Base-by-base conservation (phyloP, 2,888 invertebrate genomes). In the Alloplasta piceator region DNA sequence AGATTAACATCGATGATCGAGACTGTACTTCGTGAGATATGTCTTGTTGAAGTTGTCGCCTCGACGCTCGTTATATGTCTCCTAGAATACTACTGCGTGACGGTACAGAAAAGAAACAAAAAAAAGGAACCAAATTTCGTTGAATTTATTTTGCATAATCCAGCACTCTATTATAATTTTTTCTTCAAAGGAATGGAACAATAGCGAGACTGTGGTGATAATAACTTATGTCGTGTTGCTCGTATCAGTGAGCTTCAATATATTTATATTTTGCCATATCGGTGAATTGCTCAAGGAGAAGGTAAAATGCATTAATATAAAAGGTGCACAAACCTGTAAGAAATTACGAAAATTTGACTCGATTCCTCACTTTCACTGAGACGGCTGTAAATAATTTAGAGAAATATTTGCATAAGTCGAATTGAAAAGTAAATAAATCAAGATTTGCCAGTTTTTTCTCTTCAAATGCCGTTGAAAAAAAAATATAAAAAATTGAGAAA, bases 51-150 rank as follows among this genome's bases (percentile, higher is more conserved):
- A 82, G 80, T 90, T 14, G 75, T 90, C 0, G 88, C 88, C 0
- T 88, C 88, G 64, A 89, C 90, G 4, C 16, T 90, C 48, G 87
- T 89, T 10, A 89, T 90, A 71, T 91, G 91, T 43, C 87, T 90
- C 14, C 80, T 91, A 1, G 90, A 87, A 75, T 91, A 88, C 74
- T 88, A 88, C 74, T 84, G 87, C 48, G 85, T 91, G 14, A 88
- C 84, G 87, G 90, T 90, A 87, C 26, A 12, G 43, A 10, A 60
- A 12, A 50, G 1, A 50, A 63, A 63, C 36, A 16, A 55, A 46
- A 14, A 0, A 41, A n/a, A 14, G 6, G 26, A 36, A 38, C 16
- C 26, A 12, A 5, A 39, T 16, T 26, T 36, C 6, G 0, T 38
- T 48, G 6, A 7, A 1, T 50, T 41, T n/a, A 41, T n/a, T 61